phyloP scores from a whole-genome alignment of 2,797 vertebrate species.

The Chrysocyon brachyurus region DNA sequence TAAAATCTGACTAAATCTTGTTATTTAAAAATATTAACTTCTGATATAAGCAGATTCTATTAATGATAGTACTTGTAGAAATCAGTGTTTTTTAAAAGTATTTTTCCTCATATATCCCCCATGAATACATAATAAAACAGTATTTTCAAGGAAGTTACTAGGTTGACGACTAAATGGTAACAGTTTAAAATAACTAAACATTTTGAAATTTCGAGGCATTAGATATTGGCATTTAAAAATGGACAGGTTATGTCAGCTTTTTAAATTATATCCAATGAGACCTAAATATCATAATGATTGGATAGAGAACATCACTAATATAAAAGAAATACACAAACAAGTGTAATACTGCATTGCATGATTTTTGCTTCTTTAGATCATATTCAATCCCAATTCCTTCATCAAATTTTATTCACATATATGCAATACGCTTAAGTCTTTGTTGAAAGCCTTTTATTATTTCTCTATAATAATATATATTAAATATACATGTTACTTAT shows the following conservation, averaged over 20 bases:
- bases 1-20: not conserved
- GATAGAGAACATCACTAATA: not conserved
- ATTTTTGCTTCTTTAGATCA: not conserved
- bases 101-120: not conserved
- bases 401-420: not conserved
- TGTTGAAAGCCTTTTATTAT: not conserved
- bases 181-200: not conserved
- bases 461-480: not conserved
- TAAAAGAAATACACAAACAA: not conserved
- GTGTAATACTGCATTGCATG: not conserved
- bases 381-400: not conserved
- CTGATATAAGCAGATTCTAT: not conserved
- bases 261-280: not conserved
- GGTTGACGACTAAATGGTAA: not conserved
- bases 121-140: not conserved
- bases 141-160: not conserved
- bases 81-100: not conserved
- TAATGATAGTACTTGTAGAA: not conserved
- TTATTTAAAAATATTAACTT: not conserved
- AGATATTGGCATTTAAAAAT: conserved; percentile 8
- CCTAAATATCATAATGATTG: not conserved
- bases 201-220: not conserved
- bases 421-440: not conserved
- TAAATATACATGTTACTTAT: too few species aligned
- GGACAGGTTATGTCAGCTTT: not conserved